Percentiles rank a stretch among this genome's conserved stretches.
phyloP scores from a whole-genome alignment of 2,888 invertebrate species.

The Ophraella communa region DNA sequence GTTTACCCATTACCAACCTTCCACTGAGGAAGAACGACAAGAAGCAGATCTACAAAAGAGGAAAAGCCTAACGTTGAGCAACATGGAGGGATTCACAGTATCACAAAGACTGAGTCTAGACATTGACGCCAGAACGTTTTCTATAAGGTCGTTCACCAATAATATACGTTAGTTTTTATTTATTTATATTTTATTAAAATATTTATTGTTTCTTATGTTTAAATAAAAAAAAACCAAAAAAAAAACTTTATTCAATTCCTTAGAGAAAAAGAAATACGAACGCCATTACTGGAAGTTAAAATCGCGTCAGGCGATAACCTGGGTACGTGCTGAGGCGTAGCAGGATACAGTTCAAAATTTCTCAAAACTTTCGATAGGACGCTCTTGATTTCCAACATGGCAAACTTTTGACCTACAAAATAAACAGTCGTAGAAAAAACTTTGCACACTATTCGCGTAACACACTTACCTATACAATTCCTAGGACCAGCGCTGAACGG shows the following conservation, averaged over 20 bases:
- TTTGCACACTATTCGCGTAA: too few relatives aligned
- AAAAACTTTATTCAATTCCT: neutral
- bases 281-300: neutral
- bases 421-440: neutral
- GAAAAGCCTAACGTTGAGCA: neutral
- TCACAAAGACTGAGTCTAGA: neutral
- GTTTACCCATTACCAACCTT: neutral
- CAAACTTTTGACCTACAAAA: conserved; percentile 59
- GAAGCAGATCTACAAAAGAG: neutral
- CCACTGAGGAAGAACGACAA: neutral
- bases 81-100: neutral
- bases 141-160: neutral
- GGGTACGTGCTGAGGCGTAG: conserved; percentile 1
- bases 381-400: conserved; percentile 64
- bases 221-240: too few relatives aligned
- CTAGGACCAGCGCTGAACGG: conserved; percentile 28
- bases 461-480: conserved; percentile 29
- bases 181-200: too few relatives aligned
- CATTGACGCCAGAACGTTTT: neutral
- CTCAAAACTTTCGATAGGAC: conserved; percentile 62
- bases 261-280: neutral
- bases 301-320: neutral
- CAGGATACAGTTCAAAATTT: conserved; percentile 55
- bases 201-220: too few relatives aligned
- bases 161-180: too few relatives aligned